A percentile compares a stretch with the other conserved stretches of the same genome.
These are phyloP conservation scores for Tragopan temminckii DNA, from an alignment of 2,797 vertebrate species.

Conservation along the genomic window DNA sequence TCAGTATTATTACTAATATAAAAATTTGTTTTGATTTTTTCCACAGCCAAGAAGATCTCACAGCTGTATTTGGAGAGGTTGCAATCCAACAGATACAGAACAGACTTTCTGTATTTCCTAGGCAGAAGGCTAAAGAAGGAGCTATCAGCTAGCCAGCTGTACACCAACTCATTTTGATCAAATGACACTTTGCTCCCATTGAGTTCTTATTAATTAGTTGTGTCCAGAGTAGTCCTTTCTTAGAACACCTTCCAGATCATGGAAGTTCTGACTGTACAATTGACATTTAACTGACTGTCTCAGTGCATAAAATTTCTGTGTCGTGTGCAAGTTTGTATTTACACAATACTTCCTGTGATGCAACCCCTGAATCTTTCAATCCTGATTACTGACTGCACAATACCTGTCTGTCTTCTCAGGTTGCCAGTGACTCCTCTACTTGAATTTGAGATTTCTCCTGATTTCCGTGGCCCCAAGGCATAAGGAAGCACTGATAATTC, in stretches of 20 bases:
- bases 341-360: background rate
- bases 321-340: background rate
- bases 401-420: background rate
- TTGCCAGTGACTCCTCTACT: background rate
- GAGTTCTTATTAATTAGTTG: background rate
- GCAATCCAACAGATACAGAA: too few relatives aligned
- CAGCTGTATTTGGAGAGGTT: too few relatives aligned
- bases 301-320: background rate
- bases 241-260: rapidly evolving
- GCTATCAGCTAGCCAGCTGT: too few relatives aligned
- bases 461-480: background rate
- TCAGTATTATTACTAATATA: too few relatives aligned
- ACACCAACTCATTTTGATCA: too few relatives aligned
- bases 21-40: too few relatives aligned
- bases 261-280: background rate
- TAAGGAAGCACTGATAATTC: background rate
- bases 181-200: too few relatives aligned
- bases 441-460: background rate
- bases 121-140: too few relatives aligned
- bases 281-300: background rate
- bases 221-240: background rate
- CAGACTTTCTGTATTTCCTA: too few relatives aligned
- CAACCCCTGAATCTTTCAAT: background rate
- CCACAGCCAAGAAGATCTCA: too few relatives aligned
- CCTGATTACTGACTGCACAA: background rate